Evolutionary conservation across 2,888 invertebrate species (phyloP), one percentile per base, ranked within the genome.

Genomic region (Amphipyra berbera): DNA sequence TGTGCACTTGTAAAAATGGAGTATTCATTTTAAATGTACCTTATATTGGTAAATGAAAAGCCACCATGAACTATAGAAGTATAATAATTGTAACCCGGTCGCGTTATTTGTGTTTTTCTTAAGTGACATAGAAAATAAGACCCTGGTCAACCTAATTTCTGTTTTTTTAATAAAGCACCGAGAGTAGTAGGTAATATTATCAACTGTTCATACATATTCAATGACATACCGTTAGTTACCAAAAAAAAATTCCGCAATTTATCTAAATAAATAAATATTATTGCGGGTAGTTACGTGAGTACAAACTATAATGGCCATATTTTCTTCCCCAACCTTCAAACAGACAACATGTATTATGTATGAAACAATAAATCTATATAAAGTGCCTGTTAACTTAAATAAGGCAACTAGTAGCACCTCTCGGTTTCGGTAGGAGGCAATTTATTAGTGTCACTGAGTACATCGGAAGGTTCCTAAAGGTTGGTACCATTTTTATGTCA

Each of bases 281-380:
- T 2, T 0, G 30, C 1, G 14, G 38, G 8, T 59, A 50, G 9
- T 54, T 52, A 52, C 50, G 54, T 38, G 54, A 44, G 46, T 33
- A 70, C 72, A 57, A 72, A 67, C 73, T 52, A 55, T 67, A 68
- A 72, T 62, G 68, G 62, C 21, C 50, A 71, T 68, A 68, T 72
- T 64, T 60, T 61, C 55, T 73, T 50, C 42, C 49, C 47, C 45
- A 13, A 61, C 44, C 65, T 56, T 42, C 60, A 54, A 56, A 66
- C 45, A 46, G 56, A 56, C 44, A 56, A 50, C 45, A 76, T 75
- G 52, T 63, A 76, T 73, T 63, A 75, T 75, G 70, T 76, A 75
- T 75, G 73, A 66, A 63, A 70, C 70, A 59, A 76, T 75, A 75
- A 75, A 76, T 75, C 66, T 64, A 63, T 76, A 73, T 61, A 76